Conservation (phyloP, 2,888 invertebrate species). For the Merodon equestris region DNA sequence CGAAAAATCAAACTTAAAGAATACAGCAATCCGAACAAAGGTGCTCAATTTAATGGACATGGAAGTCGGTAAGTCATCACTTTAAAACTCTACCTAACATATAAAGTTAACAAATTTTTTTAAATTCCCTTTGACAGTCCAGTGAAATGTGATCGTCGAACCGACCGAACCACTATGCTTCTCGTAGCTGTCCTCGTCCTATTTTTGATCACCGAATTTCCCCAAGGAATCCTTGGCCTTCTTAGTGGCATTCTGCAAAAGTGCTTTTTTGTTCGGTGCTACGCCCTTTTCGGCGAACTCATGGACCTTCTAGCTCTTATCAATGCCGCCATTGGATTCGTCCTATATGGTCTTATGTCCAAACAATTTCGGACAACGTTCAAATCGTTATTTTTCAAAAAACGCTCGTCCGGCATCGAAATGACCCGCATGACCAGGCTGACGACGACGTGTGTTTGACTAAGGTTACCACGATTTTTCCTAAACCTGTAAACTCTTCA, state of each 20-base stretch:
- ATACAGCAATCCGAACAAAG: slow-evolving; percentile 81
- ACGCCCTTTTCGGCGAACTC: slow-evolving; percentile 89
- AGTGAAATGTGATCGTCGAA: slow-evolving; percentile 84
- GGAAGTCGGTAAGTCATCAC: slow-evolving; percentile 43
- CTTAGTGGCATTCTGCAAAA: slow-evolving; percentile 84
- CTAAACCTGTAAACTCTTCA: slow-evolving; percentile 21
- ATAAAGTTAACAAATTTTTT: neutral
- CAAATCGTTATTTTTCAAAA: slow-evolving; percentile 84
- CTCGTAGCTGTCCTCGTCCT: slow-evolving; percentile 90
- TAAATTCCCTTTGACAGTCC: slow-evolving; percentile 66
- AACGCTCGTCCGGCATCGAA: slow-evolving; percentile 80
- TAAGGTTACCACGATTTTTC: slow-evolving; percentile 53
- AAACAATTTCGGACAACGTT: slow-evolving; percentile 93
- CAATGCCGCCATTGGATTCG: slow-evolving; percentile 95
- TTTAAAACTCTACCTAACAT: too few species aligned
- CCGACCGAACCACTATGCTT: slow-evolving; percentile 94
- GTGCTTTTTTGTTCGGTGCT: slow-evolving; percentile 89
- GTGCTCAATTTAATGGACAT: slow-evolving; percentile 73
- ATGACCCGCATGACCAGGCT: slow-evolving; percentile 77
- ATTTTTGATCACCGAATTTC: slow-evolving; percentile 93
- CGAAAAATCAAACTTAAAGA: slow-evolving; percentile 85
- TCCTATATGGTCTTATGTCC: slow-evolving; percentile 96
- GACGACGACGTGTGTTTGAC: slow-evolving; percentile 78
- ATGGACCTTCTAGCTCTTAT: slow-evolving; percentile 94
- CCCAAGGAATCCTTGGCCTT: slow-evolving; percentile 88